These are phyloP conservation scores for Oeneis ivallda DNA, from an alignment of 2,888 invertebrate species.

Conservation along the genomic window DNA sequence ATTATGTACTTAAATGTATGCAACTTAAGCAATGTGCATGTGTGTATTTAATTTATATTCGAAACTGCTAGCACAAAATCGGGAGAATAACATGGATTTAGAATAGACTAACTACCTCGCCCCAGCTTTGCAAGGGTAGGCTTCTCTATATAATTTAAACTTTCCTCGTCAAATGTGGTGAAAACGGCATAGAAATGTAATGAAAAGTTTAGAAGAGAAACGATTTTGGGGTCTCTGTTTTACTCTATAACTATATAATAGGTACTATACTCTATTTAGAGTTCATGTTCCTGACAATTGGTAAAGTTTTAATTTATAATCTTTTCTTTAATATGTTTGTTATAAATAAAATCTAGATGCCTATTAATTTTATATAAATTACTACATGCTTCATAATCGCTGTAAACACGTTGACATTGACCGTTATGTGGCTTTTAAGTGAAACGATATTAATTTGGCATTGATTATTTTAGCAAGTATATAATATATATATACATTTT, in stretches of 20 bases:
- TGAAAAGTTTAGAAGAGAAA: background rate
- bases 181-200: background rate
- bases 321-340: background rate
- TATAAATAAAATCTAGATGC: background rate
- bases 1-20: no score
- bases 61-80: background rate
- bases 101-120: background rate
- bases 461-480: background rate
- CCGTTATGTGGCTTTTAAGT: background rate
- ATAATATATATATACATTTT: slow-evolving; percentile 9
- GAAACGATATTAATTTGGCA: slow-evolving; percentile 8
- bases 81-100: background rate
- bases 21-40: background rate
- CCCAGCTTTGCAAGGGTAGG: background rate
- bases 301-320: background rate
- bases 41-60: background rate
- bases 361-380: background rate
- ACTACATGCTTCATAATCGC: background rate
- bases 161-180: background rate
- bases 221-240: background rate
- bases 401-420: slow-evolving; percentile 25
- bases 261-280: no score
- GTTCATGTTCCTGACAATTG: no score
- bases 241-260: no score
- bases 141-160: background rate